Percentiles rank a stretch among this genome's conserved stretches.
Evolutionary conservation across 2,797 vertebrate species (phyloP).

Genomic region (Eulemur coronatus): DNA sequence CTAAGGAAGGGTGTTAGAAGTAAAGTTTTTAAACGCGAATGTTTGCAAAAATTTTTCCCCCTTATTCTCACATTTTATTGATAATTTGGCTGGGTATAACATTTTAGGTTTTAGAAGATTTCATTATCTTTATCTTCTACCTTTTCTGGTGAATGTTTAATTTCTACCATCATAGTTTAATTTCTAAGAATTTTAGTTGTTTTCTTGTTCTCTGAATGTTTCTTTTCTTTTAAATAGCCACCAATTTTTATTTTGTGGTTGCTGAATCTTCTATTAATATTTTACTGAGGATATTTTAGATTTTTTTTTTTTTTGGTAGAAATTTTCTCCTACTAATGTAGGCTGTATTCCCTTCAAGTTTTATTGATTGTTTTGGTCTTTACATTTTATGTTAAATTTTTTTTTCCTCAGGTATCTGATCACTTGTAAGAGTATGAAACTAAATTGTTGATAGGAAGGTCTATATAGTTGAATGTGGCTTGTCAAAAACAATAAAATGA

Average conservation of each 20-base stretch:
- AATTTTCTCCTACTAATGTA: not conserved
- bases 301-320: not conserved
- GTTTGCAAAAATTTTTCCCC: not conserved
- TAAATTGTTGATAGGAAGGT: not conserved
- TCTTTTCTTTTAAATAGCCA: not conserved
- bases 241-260: not conserved
- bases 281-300: not conserved
- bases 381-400: not conserved
- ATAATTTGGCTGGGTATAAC: not conserved
- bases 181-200: not conserved
- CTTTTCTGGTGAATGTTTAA: not conserved
- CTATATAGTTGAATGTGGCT: not conserved
- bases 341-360: not conserved
- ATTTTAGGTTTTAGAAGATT: not conserved
- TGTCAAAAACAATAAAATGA: not conserved
- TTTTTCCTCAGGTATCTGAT: not conserved
- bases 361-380: not conserved
- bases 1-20: not conserved
- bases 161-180: not conserved
- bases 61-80: not conserved
- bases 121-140: not conserved
- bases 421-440: not conserved
- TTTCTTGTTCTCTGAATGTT: conserved; percentile 1
- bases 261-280: not conserved
- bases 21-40: not conserved